Percentiles rank a stretch among this genome's conserved stretches.
phyloP scores from a whole-genome alignment of 2,797 vertebrate genomes.

The Schizopygopsis malacanthus region DNA sequence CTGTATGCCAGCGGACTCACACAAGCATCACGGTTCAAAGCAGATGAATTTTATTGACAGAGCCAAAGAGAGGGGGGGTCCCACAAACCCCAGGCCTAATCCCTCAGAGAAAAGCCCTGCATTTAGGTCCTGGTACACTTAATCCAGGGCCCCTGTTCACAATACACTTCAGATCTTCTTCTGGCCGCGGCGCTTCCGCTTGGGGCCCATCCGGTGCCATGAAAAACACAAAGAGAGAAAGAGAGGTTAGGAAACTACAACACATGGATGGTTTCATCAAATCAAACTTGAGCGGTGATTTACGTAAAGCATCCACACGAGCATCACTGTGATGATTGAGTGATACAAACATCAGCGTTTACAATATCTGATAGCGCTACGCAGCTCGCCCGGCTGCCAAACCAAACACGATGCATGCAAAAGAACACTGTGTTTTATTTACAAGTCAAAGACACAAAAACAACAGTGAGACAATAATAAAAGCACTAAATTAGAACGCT shows the following conservation, averaged over 20 bases:
- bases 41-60: conserved; percentile 81
- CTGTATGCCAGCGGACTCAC: conserved; percentile 25
- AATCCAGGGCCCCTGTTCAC: conserved; percentile 75
- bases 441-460: conserved; percentile 31
- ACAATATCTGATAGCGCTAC: neutral
- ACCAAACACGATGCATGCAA: conserved; percentile 23
- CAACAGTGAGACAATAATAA: neutral
- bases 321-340: neutral
- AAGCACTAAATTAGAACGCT: neutral
- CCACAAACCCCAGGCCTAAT: conserved; percentile 72
- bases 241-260: conserved; percentile 51
- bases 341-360: neutral
- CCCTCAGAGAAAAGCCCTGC: conserved; percentile 75
- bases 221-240: conserved; percentile 65
- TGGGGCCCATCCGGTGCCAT: conserved; percentile 65
- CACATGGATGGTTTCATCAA: conserved; percentile 31
- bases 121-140: conserved; percentile 78
- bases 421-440: conserved; percentile 26
- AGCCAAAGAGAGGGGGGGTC: conserved; percentile 63
- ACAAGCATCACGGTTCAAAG: conserved; percentile 21
- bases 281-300: conserved; percentile 13
- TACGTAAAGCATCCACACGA: neutral
- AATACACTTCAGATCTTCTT: conserved; percentile 76
- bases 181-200: conserved; percentile 77
- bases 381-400: conserved; percentile 7